Evolutionary conservation across 2,888 invertebrate genomes (phyloP), one percentile per base, ranked within the genome.

Genomic region (Plebejus argus): DNA sequence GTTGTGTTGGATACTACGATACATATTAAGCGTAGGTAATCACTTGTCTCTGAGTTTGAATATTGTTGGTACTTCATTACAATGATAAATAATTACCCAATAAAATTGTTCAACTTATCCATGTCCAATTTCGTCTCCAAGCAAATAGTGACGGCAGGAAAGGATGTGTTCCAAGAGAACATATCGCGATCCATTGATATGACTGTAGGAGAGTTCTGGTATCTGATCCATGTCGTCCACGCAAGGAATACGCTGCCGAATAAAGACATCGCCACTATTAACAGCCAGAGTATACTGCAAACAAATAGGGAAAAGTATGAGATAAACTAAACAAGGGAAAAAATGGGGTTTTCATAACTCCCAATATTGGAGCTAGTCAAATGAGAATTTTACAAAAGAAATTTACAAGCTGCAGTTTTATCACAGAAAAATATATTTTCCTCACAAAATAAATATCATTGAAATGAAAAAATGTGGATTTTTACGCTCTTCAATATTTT

Each of bases 151-250:
- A 96, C 90, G 49, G 95, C 93, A 0, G 97, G 97, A 82, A 96
- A 96, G 1, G 96, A 95, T 1, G 97, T 96, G 83, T 96, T 96
- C 96, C 96, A 96, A 0, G 96, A 95, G 80, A 95, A 95, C 91
- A 96, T 95, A 85, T 96, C 96, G 1, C 96, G 92, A 86, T 96
- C 96, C 96, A 96, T 96, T 28, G 96, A 96, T 53, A 96, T 95
- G 4, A 96, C 96, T 72, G 96, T 96, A 1, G 96, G 96, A 6
- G 96, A 96, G 70, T 95, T 95, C 86, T 95, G 95, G 85, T 96
- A 96, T 35, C 96, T 94, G 7, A 89, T 86, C 95, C 96, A 95
- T 8, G 96, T 96, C 71, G 95, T 90, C 79, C 90, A 88, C 45
- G 96, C 96, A 70, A 96, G 88, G 82, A 92, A 94, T 23, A 95